Evolutionary conservation across 2,797 vertebrate species (phyloP).

Genomic region (Poecile montanus): DNA sequence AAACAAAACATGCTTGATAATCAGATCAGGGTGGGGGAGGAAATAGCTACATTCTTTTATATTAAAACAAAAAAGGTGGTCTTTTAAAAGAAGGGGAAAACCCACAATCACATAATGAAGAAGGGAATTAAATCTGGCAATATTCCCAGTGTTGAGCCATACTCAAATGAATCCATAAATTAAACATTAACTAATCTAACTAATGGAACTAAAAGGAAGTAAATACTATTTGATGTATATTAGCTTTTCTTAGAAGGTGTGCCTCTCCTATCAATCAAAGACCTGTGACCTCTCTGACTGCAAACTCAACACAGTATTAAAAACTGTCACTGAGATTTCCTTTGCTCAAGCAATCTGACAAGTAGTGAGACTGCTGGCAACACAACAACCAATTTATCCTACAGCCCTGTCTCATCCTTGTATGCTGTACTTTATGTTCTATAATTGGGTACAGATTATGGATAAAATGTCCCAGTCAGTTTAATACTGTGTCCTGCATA

Average conservation of each 20-base stretch:
- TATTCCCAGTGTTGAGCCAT: slow-evolving; percentile 16
- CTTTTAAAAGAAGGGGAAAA: not conserved
- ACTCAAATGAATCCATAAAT: slow-evolving; percentile 41
- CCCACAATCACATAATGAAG: not conserved
- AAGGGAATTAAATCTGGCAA: slow-evolving; percentile 30
- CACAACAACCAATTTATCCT: not conserved
- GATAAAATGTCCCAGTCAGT: not conserved
- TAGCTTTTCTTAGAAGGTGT: slow-evolving; percentile 59
- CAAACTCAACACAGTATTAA: not conserved
- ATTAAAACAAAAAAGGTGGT: not conserved
- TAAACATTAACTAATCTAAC: slow-evolving; percentile 57
- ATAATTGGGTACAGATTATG: not conserved
- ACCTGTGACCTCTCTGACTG: not conserved
- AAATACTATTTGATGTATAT: slow-evolving; percentile 42
- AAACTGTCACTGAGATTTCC: not conserved
- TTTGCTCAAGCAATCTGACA: slow-evolving; percentile 19
- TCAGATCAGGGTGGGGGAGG: not conserved
- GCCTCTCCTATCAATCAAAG: slow-evolving; percentile 17
- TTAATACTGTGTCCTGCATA: not conserved
- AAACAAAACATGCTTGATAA: not conserved
- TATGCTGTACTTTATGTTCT: not conserved
- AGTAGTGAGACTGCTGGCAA: not conserved
- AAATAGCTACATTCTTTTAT: not conserved
- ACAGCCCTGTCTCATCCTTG: not conserved
- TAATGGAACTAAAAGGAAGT: slow-evolving; percentile 59